These are phyloP conservation scores for Ecliptopera silaceata DNA, from an alignment of 2,888 invertebrate genomes.

Conservation along the genomic window DNA sequence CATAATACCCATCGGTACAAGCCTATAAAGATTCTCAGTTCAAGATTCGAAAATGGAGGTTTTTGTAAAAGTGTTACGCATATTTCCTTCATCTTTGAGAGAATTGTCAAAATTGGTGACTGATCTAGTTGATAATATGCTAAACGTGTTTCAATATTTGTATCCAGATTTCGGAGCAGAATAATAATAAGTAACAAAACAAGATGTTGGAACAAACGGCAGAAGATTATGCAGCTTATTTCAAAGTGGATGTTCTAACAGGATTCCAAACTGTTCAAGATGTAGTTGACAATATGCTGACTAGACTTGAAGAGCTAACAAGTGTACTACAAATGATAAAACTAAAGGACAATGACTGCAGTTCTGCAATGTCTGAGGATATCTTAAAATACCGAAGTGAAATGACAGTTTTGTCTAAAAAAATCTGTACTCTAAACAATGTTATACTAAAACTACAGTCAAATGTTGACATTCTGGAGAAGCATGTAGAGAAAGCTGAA, in stretches of 20 bases:
- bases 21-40: constrained; percentile 16
- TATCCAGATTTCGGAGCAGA: constrained; percentile 72
- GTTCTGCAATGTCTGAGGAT: constrained; percentile 75
- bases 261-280: constrained; percentile 84
- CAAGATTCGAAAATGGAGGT: constrained; percentile 56
- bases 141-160: constrained; percentile 68
- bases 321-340: constrained; percentile 84
- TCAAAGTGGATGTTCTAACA: constrained; percentile 79
- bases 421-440: constrained; percentile 79
- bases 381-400: constrained; percentile 78
- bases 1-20: constrained; percentile 19
- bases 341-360: constrained; percentile 71
- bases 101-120: constrained; percentile 67
- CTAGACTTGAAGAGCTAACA: constrained; percentile 85
- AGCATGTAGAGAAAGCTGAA: constrained; percentile 84
- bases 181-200: constrained; percentile 20
- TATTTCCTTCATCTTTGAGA: constrained; percentile 58
- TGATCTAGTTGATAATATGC: constrained; percentile 62
- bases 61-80: constrained; percentile 58
- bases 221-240: constrained; percentile 80
- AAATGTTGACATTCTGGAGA: constrained; percentile 82
- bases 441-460: constrained; percentile 77
- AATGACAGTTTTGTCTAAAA: constrained; percentile 77
- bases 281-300: constrained; percentile 86
- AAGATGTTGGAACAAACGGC: constrained; percentile 79